Percentiles rank a stretch among this genome's conserved stretches.
Conservation (phyloP, 1,140 invertebrate species). For the Sycophila sp. region DNA sequence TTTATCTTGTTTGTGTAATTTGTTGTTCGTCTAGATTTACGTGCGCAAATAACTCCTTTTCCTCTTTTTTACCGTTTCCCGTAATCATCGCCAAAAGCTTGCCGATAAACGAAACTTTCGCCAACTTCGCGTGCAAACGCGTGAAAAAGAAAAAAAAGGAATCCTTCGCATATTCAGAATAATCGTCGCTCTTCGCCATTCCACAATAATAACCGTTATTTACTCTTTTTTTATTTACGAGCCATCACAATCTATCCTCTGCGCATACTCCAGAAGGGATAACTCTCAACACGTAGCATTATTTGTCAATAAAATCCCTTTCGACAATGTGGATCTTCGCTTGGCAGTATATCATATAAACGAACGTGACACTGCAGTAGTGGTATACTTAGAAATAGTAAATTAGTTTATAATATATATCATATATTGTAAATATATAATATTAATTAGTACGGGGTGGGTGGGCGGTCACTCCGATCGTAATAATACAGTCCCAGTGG, state of each 20-base stretch:
- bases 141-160: constrained; percentile 16
- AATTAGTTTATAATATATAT: constrained; percentile 36
- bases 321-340: constrained; percentile 48
- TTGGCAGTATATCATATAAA: constrained; percentile 61
- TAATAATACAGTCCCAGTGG: constrained; percentile 67
- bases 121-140: background rate
- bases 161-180: no score
- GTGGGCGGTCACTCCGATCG: constrained; percentile 64
- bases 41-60: background rate
- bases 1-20: background rate
- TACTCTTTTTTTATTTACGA: no score
- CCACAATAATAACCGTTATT: constrained; percentile 6
- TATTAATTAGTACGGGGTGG: constrained; percentile 64
- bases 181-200: background rate
- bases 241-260: constrained; percentile 60
- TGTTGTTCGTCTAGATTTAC: background rate
- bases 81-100: no score
- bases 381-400: constrained; percentile 51
- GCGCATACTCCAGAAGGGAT: no score
- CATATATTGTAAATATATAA: constrained; percentile 36
- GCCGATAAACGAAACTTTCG: background rate
- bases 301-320: constrained; percentile 25
- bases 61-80: background rate
- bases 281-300: constrained; percentile 59
- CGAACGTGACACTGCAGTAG: constrained; percentile 67